phyloP scores from a whole-genome alignment of 2,113 vertebrate genomes.

The Pangasianodon hypophthalmus region DNA sequence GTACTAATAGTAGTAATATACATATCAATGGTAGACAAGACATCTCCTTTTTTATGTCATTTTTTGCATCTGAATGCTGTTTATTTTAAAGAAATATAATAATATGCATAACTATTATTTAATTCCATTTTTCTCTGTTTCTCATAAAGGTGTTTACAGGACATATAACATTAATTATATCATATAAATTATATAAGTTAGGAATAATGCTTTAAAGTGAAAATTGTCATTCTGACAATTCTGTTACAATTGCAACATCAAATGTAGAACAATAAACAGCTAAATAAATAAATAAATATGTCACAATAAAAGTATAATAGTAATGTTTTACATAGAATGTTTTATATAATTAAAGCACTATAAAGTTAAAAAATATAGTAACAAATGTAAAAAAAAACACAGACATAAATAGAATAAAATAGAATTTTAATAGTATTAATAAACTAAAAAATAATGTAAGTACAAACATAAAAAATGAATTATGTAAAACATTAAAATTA shows the following conservation, averaged over 20 bases:
- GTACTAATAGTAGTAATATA: not conserved
- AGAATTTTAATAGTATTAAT: not conserved
- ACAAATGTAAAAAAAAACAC: not conserved
- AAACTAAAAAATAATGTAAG: not conserved
- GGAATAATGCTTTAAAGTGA: not conserved
- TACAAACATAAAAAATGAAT: not conserved
- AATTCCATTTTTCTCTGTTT: too few species aligned
- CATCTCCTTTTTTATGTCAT: too few species aligned
- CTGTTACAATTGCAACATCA: not conserved
- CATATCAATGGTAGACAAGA: too few species aligned
- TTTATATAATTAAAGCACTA: not conserved
- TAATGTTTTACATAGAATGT: not conserved
- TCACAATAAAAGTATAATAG: not conserved
- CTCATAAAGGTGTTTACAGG: too few species aligned
- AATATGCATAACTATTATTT: too few species aligned
- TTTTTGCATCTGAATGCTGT: too few species aligned
- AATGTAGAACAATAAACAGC: not conserved
- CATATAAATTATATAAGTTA: not conserved
- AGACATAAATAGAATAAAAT: not conserved
- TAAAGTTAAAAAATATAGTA: not conserved
- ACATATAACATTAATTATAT: not conserved
- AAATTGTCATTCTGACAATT: not conserved
- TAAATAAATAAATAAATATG: not conserved
- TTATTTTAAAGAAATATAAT: too few species aligned
- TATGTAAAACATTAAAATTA: not conserved